Evolutionary conservation across 2,113 vertebrate species (phyloP).

Genomic region (Microcebus ravelobensis): DNA sequence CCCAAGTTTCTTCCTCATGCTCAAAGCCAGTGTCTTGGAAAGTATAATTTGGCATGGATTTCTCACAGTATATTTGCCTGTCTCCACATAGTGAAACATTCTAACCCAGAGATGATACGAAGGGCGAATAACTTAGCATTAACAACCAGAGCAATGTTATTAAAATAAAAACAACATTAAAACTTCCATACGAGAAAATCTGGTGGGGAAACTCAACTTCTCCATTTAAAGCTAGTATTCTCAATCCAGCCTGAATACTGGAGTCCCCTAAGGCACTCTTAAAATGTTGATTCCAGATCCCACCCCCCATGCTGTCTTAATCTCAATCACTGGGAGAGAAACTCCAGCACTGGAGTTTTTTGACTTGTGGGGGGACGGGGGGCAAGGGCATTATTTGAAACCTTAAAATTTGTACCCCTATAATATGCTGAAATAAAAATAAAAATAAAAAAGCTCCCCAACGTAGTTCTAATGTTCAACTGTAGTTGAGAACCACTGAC

Average conservation of each 20-base stretch:
- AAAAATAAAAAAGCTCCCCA: background rate
- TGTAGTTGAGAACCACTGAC: background rate
- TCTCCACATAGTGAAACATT: constrained; percentile 4
- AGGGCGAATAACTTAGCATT: background rate
- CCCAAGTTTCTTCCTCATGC: background rate
- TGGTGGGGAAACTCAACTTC: background rate
- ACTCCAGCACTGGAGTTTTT: background rate
- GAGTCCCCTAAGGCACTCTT: background rate
- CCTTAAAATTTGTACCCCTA: no score
- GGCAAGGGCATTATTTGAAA: no score
- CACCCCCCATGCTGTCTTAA: background rate
- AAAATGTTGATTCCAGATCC: background rate
- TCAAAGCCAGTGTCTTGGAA: background rate
- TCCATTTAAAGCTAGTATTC: background rate
- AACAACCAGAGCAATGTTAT: background rate
- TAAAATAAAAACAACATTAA: background rate
- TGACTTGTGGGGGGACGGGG: no score
- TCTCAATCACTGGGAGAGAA: background rate
- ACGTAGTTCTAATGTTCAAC: background rate
- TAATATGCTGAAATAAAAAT: no score
- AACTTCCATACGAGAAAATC: constrained; percentile 23
- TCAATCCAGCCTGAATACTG: background rate
- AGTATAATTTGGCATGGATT: constrained; percentile 1
- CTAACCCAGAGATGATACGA: background rate
- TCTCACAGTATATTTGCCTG: background rate